phyloP scores from a whole-genome alignment of 2,113 vertebrate species.

The Lophius piscatorius region DNA sequence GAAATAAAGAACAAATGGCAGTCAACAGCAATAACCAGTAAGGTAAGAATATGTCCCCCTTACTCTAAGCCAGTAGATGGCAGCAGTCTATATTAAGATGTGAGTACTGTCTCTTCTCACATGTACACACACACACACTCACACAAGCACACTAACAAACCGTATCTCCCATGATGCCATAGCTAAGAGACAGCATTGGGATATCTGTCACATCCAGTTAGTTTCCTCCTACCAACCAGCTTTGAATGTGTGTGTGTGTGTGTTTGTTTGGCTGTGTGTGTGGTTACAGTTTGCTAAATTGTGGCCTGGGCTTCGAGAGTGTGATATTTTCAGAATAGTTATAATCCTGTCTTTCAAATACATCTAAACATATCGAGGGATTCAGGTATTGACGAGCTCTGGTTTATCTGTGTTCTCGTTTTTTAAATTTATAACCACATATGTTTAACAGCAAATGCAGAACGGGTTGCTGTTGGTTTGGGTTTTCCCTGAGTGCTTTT shows the following conservation, averaged over 20 bases:
- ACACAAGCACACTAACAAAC: not conserved
- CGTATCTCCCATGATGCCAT: slow-evolving; percentile 56
- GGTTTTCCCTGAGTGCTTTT: not conserved
- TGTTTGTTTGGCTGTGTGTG: not conserved
- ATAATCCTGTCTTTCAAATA: not conserved
- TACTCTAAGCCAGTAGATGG: slow-evolving; percentile 57
- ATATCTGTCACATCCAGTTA: slow-evolving; percentile 56
- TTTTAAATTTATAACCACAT: not conserved
- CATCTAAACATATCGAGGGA: not conserved
- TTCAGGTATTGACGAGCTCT: not conserved
- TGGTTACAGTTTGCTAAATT: too few species aligned
- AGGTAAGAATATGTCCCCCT: not conserved
- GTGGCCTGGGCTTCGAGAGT: slow-evolving; percentile 16
- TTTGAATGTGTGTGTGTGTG: not conserved
- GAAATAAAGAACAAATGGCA: too few species aligned
- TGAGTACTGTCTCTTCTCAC: not conserved
- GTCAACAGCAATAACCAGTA: not conserved
- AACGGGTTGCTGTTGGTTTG: not conserved
- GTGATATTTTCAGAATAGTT: not conserved
- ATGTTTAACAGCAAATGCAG: not conserved
- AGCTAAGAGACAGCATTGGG: slow-evolving; percentile 39
- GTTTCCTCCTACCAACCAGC: slow-evolving; percentile 20
- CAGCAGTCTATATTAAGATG: slow-evolving; percentile 45
- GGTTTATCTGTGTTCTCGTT: not conserved
- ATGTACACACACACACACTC: not conserved